Evolutionary conservation across 2,888 invertebrate genomes (phyloP), one percentile per base, ranked within the genome.

Genomic region (Drosophila picticornis): DNA sequence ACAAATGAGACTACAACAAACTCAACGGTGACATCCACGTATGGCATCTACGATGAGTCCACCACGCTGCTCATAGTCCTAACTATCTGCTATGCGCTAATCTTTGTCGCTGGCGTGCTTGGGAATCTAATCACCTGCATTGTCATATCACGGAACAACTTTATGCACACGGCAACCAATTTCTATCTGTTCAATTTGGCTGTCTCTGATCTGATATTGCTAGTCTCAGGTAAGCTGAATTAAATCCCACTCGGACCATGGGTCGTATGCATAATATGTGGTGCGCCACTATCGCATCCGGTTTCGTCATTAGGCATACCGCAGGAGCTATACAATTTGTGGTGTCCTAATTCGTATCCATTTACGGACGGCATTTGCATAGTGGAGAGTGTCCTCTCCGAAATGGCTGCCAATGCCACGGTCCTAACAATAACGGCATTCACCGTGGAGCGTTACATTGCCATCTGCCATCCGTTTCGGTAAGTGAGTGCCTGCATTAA

Each of bases 341-440:
- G 97, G 97, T 95, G 95, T 70, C 96, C 96, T 38, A 94, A 95
- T 58, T 95, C 95, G 0, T 97, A 96, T 90, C 94, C 96, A 4
- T 95, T 98, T 77, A 96, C 96, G 0, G 96, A 97, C 90, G 94
- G 95, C 7, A 95, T 97, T 81, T 98, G 98, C 93, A 94, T 97
- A 16, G 93, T 96, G 16, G 94, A 95, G 77, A 96, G 96, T 10
- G 94, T 97, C 57, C 95, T 97, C 0, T 96, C 97, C 0, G 98
- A 98, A 93, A 97, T 97, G n/a, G 96, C 96, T 0, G 96, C 96
- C 27, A 97, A 97, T 91, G 97, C 97, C 0, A 97, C 97, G 0
- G 97, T 98, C 2, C 93, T 97, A 74, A 97, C 96, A 16, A 98
- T 98, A 87, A 97, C 97, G 0, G 97, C 97, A 3, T 98, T 98